phyloP scores from a whole-genome alignment of 2,113 vertebrate genomes.

The Opisthocomus hoazin region DNA sequence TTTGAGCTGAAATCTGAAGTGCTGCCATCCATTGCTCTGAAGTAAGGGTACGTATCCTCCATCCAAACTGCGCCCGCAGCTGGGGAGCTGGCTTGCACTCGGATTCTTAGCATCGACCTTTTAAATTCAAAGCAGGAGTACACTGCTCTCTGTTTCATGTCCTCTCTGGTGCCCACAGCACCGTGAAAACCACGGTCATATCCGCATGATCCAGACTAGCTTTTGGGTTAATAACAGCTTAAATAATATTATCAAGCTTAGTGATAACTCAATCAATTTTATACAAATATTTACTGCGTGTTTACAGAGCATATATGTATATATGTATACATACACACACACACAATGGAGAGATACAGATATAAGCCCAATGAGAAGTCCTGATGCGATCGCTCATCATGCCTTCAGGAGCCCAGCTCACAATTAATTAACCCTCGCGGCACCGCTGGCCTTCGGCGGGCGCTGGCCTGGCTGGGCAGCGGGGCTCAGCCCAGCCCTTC shows the following conservation, averaged over 20 bases:
- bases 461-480: not conserved
- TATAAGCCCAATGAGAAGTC: not conserved
- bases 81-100: not conserved
- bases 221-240: not conserved
- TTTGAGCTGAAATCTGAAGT: not conserved
- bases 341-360: too few species aligned
- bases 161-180: not conserved
- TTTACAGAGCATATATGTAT: too few species aligned
- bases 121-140: not conserved
- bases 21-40: not conserved
- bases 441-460: not conserved
- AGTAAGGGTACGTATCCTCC: not conserved
- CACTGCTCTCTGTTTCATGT: not conserved
- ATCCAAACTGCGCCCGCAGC: not conserved
- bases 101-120: rapidly evolving
- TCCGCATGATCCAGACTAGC: not conserved
- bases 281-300: not conserved
- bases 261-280: not conserved
- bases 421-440: not conserved
- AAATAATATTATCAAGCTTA: too few species aligned
- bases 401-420: not conserved
- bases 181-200: not conserved
- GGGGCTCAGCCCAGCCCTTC: not conserved
- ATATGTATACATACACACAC: rapidly evolving
- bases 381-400: rapidly evolving